Evolutionary conservation across 2,888 invertebrate genomes (phyloP), one percentile per base, ranked within the genome.

Genomic region (Argyra leucocephala): DNA sequence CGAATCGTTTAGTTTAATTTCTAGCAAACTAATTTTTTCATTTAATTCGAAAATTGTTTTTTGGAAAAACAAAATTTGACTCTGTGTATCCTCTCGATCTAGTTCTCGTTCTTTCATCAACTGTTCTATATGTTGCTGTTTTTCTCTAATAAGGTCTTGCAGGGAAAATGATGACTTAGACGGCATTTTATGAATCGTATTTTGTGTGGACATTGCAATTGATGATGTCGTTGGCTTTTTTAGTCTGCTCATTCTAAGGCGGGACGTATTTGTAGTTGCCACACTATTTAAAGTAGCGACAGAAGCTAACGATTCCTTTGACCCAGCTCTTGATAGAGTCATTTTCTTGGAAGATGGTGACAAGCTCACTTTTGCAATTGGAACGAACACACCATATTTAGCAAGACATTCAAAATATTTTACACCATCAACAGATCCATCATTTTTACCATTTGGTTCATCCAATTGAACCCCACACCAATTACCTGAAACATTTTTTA

Each of bases 381-480:
- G 96, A 24, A 96, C 94, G 81, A 98, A 98, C 68, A 98, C 83
- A 2, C 98, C 98, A 81, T 89, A 91, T 75, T 91, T 89, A 57
- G 91, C 89, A 69, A 87, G 85, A 79, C 97, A 98, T 71, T 91
- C 89, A 82, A 98, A 98, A 82, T 98, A 98, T 81, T 96, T 90
- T 80, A 88, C 89, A 65, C 93, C 96, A 70, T 88, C 91, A 37
- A 97, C 94, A 63, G 92, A 88, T 66, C 98, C 97, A 76, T 98
- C 96, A 79, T 98, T 97, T 81, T 97, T 97, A 64, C 98, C 98
- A 67, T 89, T 81, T 1, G 93, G 88, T 70, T 96, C 94, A 76
- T 96, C 96, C 71, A 98, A 83, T 78, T 97, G 96, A 22, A 98
- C 90, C 24, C 97, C 97, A 68, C 92, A 96, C 96, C 96, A 97